These are phyloP conservation scores for Acanthococcus lagerstroemiae DNA, from an alignment of 2,888 invertebrate genomes.

Conservation along the genomic window DNA sequence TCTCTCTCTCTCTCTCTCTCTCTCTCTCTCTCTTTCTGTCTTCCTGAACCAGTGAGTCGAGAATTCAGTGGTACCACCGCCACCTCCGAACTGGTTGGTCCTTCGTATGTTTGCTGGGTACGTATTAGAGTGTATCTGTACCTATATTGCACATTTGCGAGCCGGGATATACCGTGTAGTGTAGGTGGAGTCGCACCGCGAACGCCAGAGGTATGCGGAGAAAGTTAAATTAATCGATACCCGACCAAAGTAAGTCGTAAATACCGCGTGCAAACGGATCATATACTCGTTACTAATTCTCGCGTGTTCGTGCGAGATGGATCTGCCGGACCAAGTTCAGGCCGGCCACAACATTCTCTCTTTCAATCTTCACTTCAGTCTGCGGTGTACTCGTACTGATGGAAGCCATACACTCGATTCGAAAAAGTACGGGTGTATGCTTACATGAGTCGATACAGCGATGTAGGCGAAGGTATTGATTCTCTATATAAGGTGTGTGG, in stretches of 20 bases:
- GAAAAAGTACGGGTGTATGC: too few relatives aligned
- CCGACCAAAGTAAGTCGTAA: slow-evolving; percentile 27
- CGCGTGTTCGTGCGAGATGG: neutral
- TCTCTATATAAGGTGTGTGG: too few relatives aligned
- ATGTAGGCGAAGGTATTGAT: too few relatives aligned
- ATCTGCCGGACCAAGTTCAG: neutral
- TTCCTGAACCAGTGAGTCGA: too few relatives aligned
- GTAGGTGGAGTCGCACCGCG: slow-evolving; percentile 24
- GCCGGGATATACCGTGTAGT: slow-evolving; percentile 1
- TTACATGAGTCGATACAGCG: too few relatives aligned
- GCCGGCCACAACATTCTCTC: neutral
- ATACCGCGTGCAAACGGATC: neutral
- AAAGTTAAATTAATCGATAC: slow-evolving; percentile 30
- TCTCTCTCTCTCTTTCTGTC: neutral
- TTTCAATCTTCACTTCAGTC: neutral
- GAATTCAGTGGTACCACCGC: neutral
- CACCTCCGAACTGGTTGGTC: slow-evolving; percentile 9
- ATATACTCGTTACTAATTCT: slow-evolving; percentile 3
- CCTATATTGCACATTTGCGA: slow-evolving; percentile 18
- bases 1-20: neutral
- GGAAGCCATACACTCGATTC: too few relatives aligned
- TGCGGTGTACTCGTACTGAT: too few relatives aligned
- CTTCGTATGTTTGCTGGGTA: neutral
- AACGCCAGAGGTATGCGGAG: neutral
- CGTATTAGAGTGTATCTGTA: too few relatives aligned